phyloP scores from a whole-genome alignment of 2,113 vertebrate genomes.

The Cynopterus brachyotis region DNA sequence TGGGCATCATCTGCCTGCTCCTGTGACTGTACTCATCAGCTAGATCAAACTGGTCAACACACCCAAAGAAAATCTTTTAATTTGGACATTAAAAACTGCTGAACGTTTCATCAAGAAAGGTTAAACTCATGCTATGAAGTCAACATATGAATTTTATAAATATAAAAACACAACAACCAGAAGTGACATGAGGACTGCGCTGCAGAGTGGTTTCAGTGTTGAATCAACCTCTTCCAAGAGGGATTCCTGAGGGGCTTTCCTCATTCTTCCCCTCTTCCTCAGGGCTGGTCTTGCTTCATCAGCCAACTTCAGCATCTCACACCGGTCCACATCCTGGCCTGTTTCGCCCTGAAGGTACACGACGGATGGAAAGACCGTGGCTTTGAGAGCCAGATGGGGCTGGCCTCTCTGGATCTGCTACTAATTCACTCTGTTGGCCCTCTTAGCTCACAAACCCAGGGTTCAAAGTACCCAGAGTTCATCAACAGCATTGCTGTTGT shows the following conservation, averaged over 20 bases:
- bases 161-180: neutral
- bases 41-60: neutral
- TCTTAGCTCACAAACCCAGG: neutral
- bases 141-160: neutral
- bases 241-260: neutral
- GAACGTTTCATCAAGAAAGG: neutral
- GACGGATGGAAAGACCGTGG: neutral
- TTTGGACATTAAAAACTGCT: neutral
- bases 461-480: neutral
- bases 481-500: neutral
- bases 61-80: neutral
- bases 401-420: neutral
- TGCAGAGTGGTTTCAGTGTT: neutral
- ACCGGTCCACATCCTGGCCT: accelerated
- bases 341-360: neutral
- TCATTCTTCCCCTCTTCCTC: neutral
- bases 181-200: neutral
- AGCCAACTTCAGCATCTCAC: neutral
- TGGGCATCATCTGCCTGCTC: too few relatives aligned
- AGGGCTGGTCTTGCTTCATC: too few relatives aligned
- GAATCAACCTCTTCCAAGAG: neutral
- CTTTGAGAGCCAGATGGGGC: neutral
- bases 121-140: neutral
- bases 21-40: neutral
- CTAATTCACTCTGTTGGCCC: neutral